Base-by-base conservation (phyloP, 2,888 invertebrate species). In the Thelaira solivaga region DNA sequence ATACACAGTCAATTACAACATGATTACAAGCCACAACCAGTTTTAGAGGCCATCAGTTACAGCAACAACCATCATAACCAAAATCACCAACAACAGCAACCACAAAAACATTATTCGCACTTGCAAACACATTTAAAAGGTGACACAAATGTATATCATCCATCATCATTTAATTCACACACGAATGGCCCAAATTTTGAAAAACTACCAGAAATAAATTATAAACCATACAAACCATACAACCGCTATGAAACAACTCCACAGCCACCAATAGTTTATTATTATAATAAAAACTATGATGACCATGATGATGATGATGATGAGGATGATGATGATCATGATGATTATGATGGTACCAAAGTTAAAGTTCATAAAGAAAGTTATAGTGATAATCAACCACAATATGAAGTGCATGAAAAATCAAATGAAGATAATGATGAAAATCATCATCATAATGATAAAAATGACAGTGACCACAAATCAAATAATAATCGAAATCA, bases 1-100 rank as follows among this genome's bases (percentile, higher is more conserved):
- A 22, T 84, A 64, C 86, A 89, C 71, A 87, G 87, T 47, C 86
- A 87, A 80, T 43, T 45, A 4, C 76, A 65, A 36, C 65, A 81
- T 69, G 57, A 62, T 22, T 55, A 64, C 76, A 49, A 13, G 13
- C 53, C 13, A 39, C 53, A n/a, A 43, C 74, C 26, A 68, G 69
- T 47, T 57, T 31, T 10, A 41, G 83, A 83, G 51, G 36, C 29
- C 16, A 80, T 39, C 45, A 67, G 11, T 59, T 76, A 49, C 57
- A 76, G 76, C 76, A 80, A 80, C 61, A 75, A 81, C 49, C 13
- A 69, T 22, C 57, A 61, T 16, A 36, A 65, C 7, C n/a, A 13
- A 43, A 51, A 73, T 29, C 22, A 71, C 10, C 68, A 59, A 8
- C 26, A 26, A n/a, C 65, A 59, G 8, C 71, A 59, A 13, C 26